phyloP scores from a whole-genome alignment of 2,113 vertebrate genomes.

The Heterocephalus glaber region DNA sequence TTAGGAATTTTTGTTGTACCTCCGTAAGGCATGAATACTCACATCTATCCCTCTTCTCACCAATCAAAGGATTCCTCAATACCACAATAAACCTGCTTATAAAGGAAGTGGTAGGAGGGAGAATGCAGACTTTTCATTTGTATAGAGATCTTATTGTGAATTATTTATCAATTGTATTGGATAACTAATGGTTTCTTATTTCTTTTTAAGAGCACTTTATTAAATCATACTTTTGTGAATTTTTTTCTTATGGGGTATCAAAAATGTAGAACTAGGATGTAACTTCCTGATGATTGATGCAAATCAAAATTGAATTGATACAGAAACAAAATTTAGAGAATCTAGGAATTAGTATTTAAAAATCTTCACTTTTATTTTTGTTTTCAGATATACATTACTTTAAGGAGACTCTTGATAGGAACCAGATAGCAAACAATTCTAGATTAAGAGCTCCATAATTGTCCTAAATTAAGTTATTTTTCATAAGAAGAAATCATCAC shows the following conservation, averaged over 20 bases:
- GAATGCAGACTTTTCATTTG: neutral
- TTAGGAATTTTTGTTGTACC: neutral
- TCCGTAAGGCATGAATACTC: neutral
- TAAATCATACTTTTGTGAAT: neutral
- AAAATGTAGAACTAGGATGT: neutral
- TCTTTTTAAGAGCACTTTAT: conserved; percentile 23
- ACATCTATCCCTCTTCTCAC: neutral
- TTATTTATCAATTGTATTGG: conserved; percentile 15
- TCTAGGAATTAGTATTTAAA: neutral
- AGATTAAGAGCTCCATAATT: neutral
- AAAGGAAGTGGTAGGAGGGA: neutral
- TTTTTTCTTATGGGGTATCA: neutral
- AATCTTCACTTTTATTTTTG: neutral
- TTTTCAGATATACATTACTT: neutral
- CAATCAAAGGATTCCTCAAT: neutral
- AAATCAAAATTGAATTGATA: neutral
- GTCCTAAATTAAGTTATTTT: neutral
- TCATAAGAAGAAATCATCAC: neutral
- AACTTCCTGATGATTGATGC: neutral
- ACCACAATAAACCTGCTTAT: neutral
- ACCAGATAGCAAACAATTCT: neutral
- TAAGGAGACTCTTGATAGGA: neutral
- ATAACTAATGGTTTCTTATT: neutral
- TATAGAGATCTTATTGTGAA: conserved; percentile 27
- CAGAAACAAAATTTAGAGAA: neutral